Conservation (phyloP, 37 sponge, comb jelly and placozoan species). For the Dysidea cf. avara region DNA sequence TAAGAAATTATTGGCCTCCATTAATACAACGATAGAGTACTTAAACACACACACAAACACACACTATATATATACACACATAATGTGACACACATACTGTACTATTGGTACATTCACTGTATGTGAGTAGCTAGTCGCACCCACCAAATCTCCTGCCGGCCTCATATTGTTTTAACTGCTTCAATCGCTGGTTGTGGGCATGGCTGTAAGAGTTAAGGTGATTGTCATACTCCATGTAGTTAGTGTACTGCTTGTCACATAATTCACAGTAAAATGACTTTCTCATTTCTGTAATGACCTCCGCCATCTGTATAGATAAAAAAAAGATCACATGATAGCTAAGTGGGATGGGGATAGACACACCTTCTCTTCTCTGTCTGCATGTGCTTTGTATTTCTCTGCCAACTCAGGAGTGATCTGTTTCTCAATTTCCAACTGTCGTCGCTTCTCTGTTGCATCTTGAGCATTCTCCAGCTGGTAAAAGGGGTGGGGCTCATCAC, state of each 20-base stretch:
- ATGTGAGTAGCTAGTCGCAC: background rate
- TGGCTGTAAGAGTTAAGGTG: conserved; percentile 93
- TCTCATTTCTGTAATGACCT: conserved; percentile 54
- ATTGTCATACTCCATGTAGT: conserved; percentile 87
- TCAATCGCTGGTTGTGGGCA: conserved; percentile 80
- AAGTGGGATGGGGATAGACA: background rate
- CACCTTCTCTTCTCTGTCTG: conserved; percentile 14
- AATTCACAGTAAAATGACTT: conserved; percentile 86
- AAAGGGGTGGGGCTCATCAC: background rate
- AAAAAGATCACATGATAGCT: background rate
- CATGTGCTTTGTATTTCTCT: conserved; percentile 47
- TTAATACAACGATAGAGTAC: background rate
- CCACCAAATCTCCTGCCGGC: conserved; percentile 61
- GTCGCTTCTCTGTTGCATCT: conserved; percentile 82
- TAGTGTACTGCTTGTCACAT: conserved; percentile 89
- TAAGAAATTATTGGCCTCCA: background rate
- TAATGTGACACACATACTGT: too few relatives aligned
- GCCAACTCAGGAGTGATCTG: conserved; percentile 70
- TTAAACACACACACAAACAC: background rate
- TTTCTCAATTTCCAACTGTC: conserved; percentile 81
- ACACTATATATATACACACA: too few relatives aligned
- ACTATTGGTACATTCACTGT: too few relatives aligned
- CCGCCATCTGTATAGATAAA: conserved; percentile 17
- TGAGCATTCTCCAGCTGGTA: conserved; percentile 70
- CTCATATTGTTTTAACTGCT: conserved; percentile 62